Conservation (phyloP, 2,797 vertebrate species). For the Meriones psammophilus region DNA sequence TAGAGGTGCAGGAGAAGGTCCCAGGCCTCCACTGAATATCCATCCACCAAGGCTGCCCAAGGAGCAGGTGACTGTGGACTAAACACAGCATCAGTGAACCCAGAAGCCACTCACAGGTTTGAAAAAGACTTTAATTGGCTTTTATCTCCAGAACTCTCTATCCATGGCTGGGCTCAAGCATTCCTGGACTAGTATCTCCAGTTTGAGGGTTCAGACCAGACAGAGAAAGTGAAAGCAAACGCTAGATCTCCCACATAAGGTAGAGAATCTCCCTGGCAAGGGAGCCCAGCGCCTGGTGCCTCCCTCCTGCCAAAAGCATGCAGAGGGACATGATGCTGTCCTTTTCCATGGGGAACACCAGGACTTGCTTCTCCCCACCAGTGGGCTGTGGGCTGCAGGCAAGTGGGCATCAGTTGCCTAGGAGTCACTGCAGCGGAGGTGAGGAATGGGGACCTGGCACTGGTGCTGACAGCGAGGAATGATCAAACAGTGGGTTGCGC, state of each 20-base stretch:
- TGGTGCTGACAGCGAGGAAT: constrained; percentile 92
- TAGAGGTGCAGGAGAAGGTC: not conserved
- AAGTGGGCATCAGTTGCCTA: not conserved
- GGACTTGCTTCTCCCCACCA: not conserved
- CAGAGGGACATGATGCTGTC: not conserved
- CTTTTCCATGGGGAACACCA: not conserved
- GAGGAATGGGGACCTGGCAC: constrained; percentile 66
- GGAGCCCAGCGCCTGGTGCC: not conserved
- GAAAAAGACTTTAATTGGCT: constrained; percentile 59
- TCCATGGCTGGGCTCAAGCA: not conserved
- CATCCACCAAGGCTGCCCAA: not conserved
- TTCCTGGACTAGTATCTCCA: not conserved
- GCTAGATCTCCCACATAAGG: not conserved
- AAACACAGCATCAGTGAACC: not conserved
- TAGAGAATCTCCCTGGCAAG: not conserved
- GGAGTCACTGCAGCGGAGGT: not conserved
- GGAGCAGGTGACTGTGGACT: not conserved
- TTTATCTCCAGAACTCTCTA: not conserved
- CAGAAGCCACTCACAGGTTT: not conserved
- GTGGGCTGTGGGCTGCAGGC: not conserved
- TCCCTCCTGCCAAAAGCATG: not conserved
- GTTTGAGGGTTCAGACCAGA: not conserved
- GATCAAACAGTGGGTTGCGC: constrained; percentile 96
- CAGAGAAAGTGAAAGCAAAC: not conserved
- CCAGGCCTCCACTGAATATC: not conserved